Base-by-base conservation (phyloP, 2,888 invertebrate species). In the Oscheius onirici region DNA sequence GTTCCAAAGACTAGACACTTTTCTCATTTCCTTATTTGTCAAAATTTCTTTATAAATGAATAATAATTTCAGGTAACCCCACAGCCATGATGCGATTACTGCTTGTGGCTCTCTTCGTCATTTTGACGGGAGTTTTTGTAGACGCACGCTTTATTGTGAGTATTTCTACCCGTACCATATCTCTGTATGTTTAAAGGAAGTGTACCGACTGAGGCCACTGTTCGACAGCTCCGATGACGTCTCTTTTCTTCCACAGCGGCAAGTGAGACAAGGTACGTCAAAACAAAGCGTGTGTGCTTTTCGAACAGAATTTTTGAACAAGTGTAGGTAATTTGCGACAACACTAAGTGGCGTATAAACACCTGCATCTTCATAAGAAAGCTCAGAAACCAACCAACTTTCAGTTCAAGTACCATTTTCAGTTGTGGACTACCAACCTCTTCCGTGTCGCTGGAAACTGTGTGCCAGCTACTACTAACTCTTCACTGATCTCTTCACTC, bases 391-490 rank as follows among this genome's bases (percentile, higher is more conserved):
- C 15, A 17, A 46, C 13, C 13, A 43, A 13, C 13, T 43, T 11
- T 11, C 8, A 43, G 15, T 43, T 8, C 13, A 43, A 8, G 43
- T 26, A 41, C 40, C 11, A 17, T 43, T 66, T 66, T 66, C 66
- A 66, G 66, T 54, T 22, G 41, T 52, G 15, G 52, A 66, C 20
- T 58, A 58, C 20, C 66, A 52, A 20, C 66, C 66, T 6, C 52
- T 66, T 13, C 66, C 66, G 6, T 66, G 66, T 28, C 52, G 66
- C 28, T 66, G 66, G 66, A 66, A 66, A 52, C 52, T 66, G 17
- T 66, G 66, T 54, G 66, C 66, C 43, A 66, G 66, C 44, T 66
- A 66, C 34, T 66, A 66, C 51, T 66, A 54, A 63, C 17, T n/a
- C 34, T 40, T 55, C 54, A 55, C 22, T 15, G 17, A 55, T 20